Evolutionary conservation across 23 tunicate genomes (phyloP).

Genomic region (Clavelina lepadiformis): DNA sequence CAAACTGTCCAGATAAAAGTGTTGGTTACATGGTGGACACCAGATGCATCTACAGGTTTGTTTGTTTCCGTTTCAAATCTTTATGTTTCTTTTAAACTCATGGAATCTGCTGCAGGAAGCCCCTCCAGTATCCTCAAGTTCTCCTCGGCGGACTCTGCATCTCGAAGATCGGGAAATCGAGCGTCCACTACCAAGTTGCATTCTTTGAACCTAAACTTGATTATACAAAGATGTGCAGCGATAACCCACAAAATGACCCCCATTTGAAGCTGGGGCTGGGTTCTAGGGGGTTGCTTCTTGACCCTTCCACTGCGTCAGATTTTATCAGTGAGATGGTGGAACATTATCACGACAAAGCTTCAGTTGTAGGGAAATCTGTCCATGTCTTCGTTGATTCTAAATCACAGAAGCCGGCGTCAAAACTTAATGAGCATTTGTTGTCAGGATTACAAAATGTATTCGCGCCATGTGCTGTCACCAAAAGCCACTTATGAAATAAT

Average conservation of each 20-base stretch:
- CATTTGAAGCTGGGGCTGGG: constrained; percentile 21
- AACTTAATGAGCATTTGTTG: no score
- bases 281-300: constrained; percentile 17
- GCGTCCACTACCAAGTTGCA: constrained; percentile 32
- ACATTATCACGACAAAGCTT: constrained; percentile 12
- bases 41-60: constrained; percentile 19
- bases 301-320: not conserved
- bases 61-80: not conserved
- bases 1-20: not conserved
- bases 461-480: no score
- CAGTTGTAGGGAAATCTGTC: constrained; percentile 20
- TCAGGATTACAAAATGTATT: no score
- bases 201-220: constrained; percentile 33
- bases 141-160: constrained; percentile 34
- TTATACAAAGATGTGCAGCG: not conserved
- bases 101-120: constrained; percentile 1
- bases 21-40: constrained; percentile 15
- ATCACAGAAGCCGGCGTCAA: constrained; percentile 8
- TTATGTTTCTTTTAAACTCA: not conserved
- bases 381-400: constrained; percentile 45
- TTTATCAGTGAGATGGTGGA: constrained; percentile 2
- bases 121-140: constrained; percentile 32
- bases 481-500: no score
- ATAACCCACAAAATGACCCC: constrained; percentile 12
- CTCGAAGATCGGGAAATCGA: constrained; percentile 35